Conservation (phyloP, 2,888 invertebrate species). For the Vesta saturnalis region DNA sequence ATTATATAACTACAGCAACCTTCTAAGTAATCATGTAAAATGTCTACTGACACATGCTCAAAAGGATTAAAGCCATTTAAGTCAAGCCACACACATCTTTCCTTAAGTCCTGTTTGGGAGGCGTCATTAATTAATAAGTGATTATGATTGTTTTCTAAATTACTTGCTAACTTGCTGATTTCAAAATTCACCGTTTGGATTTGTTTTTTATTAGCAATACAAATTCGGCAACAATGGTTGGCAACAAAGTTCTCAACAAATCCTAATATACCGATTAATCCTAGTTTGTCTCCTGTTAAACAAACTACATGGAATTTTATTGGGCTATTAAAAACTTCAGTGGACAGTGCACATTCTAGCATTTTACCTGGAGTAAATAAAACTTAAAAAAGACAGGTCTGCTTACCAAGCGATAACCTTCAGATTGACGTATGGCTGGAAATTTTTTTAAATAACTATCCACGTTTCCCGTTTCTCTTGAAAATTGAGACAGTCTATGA, state of each 20-base stretch:
- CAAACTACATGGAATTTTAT: conserved; percentile 4
- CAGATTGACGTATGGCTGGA: too few species aligned
- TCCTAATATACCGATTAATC: not conserved
- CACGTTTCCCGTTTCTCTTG: too few species aligned
- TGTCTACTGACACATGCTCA: not conserved
- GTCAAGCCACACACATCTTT: not conserved
- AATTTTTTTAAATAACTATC: too few species aligned
- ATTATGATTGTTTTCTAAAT: too few species aligned
- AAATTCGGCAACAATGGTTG: not conserved
- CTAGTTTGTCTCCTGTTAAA: conserved; percentile 7
- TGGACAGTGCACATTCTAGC: too few species aligned
- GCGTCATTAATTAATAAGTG: too few species aligned
- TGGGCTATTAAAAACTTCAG: not conserved
- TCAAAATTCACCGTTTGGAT: not conserved
- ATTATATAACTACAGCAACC: not conserved
- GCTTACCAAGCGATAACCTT: too few species aligned
- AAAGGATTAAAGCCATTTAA: not conserved
- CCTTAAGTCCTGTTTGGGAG: conserved; percentile 2
- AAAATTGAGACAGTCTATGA: not conserved
- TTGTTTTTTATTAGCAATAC: not conserved
- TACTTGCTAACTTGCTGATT: too few species aligned
- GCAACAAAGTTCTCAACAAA: not conserved
- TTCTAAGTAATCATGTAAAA: not conserved
- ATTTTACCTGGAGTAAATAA: too few species aligned
- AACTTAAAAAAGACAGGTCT: too few species aligned